Evolutionary conservation across 2,888 invertebrate species (phyloP).

Genomic region (Digitonthophagus gazella): DNA sequence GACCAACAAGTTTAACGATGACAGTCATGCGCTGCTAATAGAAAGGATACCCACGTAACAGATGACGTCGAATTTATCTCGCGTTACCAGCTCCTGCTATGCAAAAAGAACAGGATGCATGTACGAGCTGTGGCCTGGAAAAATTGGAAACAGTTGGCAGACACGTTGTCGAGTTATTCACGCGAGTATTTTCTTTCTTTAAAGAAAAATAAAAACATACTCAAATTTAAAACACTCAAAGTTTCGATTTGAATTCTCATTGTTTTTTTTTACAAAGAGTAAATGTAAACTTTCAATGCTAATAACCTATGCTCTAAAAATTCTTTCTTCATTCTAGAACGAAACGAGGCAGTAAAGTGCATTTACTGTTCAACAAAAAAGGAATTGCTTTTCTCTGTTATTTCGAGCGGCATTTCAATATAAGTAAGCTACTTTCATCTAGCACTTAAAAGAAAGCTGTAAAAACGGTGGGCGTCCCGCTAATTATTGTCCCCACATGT

Average conservation of each 20-base stretch:
- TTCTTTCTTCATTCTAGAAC: neutral
- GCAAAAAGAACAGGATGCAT: neutral
- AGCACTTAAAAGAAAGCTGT: conserved; percentile 3
- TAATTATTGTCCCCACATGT: conserved; percentile 8
- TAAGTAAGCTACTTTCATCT: conserved; percentile 1
- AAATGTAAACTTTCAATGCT: too few species aligned
- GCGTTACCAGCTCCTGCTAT: neutral
- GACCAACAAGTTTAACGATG: neutral
- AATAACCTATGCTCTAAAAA: neutral
- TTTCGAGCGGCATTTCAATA: neutral
- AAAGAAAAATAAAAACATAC: neutral
- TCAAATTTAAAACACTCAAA: neutral
- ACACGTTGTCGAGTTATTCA: neutral
- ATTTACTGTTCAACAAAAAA: neutral
- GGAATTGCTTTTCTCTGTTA: neutral
- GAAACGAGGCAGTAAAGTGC: neutral
- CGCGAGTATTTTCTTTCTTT: neutral
- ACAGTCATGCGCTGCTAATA: neutral
- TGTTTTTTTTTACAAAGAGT: too few species aligned
- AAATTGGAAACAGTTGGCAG: conserved; percentile 14
- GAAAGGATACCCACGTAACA: neutral
- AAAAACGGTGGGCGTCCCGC: neutral
- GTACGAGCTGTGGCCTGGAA: conserved; percentile 1
- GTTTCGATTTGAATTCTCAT: too few species aligned
- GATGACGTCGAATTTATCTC: neutral